Base-by-base conservation (phyloP, 2,888 invertebrate species). In the Plagodis pulveraria region DNA sequence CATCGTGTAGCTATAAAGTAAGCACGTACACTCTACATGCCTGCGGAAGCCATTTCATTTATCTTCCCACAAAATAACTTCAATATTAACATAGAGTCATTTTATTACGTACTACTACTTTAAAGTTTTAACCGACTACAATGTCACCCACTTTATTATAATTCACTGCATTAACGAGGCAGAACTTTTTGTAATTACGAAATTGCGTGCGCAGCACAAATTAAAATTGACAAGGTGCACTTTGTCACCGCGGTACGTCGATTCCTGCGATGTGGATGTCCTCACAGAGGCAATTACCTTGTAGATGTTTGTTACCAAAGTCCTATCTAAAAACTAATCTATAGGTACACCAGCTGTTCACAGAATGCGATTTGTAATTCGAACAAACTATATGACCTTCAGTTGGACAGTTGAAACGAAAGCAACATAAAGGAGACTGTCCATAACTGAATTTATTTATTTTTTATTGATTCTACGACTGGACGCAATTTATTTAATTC, bases 171-270 rank as follows among this genome's bases (percentile, higher is more conserved):
- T 11, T 36, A 57, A 47, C 43, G 42, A 55, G 41, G 12, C 40
- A 51, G 44, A 41, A 45, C 10, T 40, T 52, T 52, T 49, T n/a
- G 33, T 56, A 56, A 60, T 60, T 48, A 44, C 56, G 41, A 42
- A 52, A 60, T 60, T 22, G 56, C 60, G 60, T 56, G 56, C 40
- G 49, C 41, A 49, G 12, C n/a, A 33, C 38, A 9, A 48, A 48
- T 59, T 50, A 59, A 43, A 59, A 40, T 33, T 35, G 56, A 43
- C 56, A 56, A 60, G 49, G 49, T 56, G 52, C 60, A 60, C 45
- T 55, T 50, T 48, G 55, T 55, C 47, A 40, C 6, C 42, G 11
- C 44, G n/a, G 45, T 53, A 36, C 49, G 40, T 56, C 34, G 40
- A 50, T 45, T 34, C 35, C 10, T 12, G 22, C 22, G 35, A 48